phyloP scores from a whole-genome alignment of 92 coral and sea anemone genomes.

The Montipora capitata region DNA sequence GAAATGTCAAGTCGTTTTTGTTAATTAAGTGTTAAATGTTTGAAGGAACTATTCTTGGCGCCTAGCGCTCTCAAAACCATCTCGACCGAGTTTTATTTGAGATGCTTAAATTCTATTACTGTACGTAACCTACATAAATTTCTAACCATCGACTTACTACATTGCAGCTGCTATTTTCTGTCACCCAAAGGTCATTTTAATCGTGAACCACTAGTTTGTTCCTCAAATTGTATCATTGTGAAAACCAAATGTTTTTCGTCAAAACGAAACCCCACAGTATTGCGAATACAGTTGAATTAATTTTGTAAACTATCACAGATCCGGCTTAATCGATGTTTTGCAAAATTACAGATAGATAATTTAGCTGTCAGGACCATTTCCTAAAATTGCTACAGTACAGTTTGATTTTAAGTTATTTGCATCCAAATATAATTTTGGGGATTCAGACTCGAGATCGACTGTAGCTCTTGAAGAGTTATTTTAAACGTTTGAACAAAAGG shows the following conservation, averaged over 20 bases:
- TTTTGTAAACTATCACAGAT: no score
- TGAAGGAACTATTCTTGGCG: background rate
- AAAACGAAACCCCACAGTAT: background rate
- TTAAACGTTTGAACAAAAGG: background rate
- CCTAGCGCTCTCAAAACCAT: no score
- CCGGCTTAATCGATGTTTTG: no score
- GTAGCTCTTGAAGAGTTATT: background rate
- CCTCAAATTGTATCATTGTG: constrained; percentile 8
- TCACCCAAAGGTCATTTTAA: background rate
- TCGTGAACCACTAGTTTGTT: background rate
- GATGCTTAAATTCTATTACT: background rate
- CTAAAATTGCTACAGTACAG: background rate
- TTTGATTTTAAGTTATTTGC: no score
- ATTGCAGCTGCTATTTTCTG: background rate
- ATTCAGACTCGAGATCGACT: no score
- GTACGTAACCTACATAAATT: background rate
- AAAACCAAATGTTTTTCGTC: background rate
- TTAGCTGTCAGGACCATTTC: background rate
- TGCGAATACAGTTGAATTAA: background rate
- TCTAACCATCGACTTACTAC: background rate
- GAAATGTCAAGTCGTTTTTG: constrained; percentile 2
- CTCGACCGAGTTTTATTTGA: background rate
- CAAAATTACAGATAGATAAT: no score
- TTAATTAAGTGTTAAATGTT: background rate
- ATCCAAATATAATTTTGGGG: no score